Evolutionary conservation across 2,797 vertebrate genomes (phyloP), one percentile per base, ranked within the genome.

Genomic region (Sebastes trivittatus): DNA sequence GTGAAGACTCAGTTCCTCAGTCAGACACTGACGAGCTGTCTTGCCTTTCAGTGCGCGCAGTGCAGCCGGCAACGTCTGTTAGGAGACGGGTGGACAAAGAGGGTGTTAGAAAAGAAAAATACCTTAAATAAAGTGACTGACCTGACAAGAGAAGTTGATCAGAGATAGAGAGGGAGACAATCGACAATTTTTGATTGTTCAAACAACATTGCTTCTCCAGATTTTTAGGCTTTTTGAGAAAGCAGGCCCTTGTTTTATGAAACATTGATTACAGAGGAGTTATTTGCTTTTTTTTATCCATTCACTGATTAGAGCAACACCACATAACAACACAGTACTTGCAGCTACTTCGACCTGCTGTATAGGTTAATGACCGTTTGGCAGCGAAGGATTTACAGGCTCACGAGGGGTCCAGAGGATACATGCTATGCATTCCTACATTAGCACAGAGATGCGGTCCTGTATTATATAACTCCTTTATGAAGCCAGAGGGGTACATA

Each of bases 31-130:
- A 29, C 98, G 96, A n/a, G 98, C 98, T 54, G 97, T 95, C 79
- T 97, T 98, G 85, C 98, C 96, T 88, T 99, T 99, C 36, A 99
- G 95, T n/a, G 98, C 98, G 23, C 98, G 97, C 77, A 99, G 88
- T 6, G 98, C 97, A 71, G 98, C 98, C 8, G 98, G 98, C 80
- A 99, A 94, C 1, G 97, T 97, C 98, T 99, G 92, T 46, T 29
- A 67, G 58, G 14, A 77, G 8, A 72, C 32, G 69, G 11, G 22
- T 10, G 11, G 61, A 70, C 20, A 81, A 65, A 72, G 20, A 60
- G 1, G 10, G 3, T n/a, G 72, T 77, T 3, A 65, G 8, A 38
- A 22, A 36, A 65, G 2, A 32, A 20, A 22, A 25, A 62, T 2
- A 9, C 18, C 13, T 34, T 1, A 14, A 36, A 59, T 36, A 16